phyloP scores from a whole-genome alignment of 2,797 vertebrate species.

The Amniataba percoides region DNA sequence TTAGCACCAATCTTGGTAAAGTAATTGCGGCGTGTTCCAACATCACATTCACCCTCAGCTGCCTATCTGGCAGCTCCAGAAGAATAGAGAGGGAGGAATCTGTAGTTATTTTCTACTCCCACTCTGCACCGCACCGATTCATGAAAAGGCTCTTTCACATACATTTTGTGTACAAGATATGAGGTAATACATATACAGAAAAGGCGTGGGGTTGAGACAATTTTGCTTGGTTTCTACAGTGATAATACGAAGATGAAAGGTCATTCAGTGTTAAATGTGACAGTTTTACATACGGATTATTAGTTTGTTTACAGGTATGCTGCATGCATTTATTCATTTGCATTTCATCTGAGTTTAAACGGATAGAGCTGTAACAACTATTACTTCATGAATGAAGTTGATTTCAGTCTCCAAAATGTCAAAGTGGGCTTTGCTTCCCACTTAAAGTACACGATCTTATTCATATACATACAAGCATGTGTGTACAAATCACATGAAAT shows the following conservation, averaged over 20 bases:
- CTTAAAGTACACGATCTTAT: background rate
- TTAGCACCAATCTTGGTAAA: conserved; percentile 24
- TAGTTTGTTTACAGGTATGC: background rate
- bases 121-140: conserved; percentile 3
- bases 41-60: conserved; percentile 58
- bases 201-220: background rate
- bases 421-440: background rate
- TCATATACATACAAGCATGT: background rate
- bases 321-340: background rate
- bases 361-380: background rate
- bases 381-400: background rate
- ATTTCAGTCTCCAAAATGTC: background rate
- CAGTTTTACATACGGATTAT: conserved; percentile 9
- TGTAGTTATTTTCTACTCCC: conserved; percentile 33
- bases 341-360: background rate
- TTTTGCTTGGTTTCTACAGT: conserved; percentile 46
- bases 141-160: conserved; percentile 51
- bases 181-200: conserved; percentile 40
- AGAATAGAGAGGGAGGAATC: conserved; percentile 34
- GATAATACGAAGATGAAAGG: conserved; percentile 34
- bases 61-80: conserved; percentile 40
- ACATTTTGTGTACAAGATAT: conserved; percentile 25
- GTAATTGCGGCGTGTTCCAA: conserved; percentile 41
- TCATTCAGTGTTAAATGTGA: conserved; percentile 16
- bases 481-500: background rate